These are phyloP conservation scores for Synaphobranchus kaupii DNA, from an alignment of 2,797 vertebrate species.

Conservation along the genomic window DNA sequence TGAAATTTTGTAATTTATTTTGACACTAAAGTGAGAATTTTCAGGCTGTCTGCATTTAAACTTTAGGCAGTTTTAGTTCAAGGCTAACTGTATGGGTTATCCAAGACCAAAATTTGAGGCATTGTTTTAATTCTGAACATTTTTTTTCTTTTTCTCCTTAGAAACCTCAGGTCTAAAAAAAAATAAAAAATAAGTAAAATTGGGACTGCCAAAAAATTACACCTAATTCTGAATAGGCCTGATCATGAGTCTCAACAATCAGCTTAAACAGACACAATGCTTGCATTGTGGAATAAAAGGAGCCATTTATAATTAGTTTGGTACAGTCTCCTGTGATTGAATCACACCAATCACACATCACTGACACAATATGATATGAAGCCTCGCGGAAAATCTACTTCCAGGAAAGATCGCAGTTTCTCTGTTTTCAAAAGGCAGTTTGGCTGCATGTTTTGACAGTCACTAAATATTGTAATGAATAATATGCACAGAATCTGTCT, in stretches of 20 bases:
- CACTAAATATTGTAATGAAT: too few relatives aligned
- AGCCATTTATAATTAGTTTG: not conserved
- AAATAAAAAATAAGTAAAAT: not conserved
- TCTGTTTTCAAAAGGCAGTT: not conserved
- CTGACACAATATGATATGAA: not conserved
- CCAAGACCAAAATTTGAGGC: not conserved
- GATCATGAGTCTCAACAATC: conserved; percentile 3
- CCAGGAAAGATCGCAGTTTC: not conserved
- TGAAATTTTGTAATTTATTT: not conserved
- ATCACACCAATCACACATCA: not conserved
- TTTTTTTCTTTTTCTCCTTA: not conserved
- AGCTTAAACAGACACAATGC: not conserved
- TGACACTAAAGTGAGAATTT: not conserved
- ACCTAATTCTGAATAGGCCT: not conserved
- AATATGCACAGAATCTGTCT: too few relatives aligned
- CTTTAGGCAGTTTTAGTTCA: not conserved
- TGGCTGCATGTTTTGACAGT: too few relatives aligned
- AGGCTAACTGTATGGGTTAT: not conserved
- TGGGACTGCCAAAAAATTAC: not conserved
- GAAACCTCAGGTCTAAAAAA: not conserved
- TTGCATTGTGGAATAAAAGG: not conserved
- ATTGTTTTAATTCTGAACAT: not conserved
- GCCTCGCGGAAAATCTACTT: not conserved
- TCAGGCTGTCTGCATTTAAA: not conserved
- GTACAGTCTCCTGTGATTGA: conserved; percentile 10